Conservation (phyloP, 2,888 invertebrate species). For the Oxystoma pomonae region DNA sequence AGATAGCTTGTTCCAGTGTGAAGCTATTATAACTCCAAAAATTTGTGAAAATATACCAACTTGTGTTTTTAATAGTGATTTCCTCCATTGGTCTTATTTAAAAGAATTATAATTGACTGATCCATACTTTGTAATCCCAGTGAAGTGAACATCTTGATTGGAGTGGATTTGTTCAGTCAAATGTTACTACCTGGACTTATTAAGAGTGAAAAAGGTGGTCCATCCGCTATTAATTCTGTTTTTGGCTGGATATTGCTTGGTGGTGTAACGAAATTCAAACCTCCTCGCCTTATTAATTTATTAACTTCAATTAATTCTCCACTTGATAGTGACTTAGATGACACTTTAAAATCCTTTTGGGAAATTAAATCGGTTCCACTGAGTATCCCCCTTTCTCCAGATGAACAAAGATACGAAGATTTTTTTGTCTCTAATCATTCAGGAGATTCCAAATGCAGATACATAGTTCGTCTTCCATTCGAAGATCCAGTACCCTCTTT, state of each 20-base stretch:
- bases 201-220: not conserved
- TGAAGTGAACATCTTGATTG: not conserved
- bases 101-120: not conserved
- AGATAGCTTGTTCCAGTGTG: not conserved
- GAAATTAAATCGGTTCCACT: not conserved
- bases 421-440: not conserved
- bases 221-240: no score
- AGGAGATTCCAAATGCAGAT: not conserved
- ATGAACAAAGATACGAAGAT: not conserved
- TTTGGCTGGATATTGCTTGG: not conserved
- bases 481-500: not conserved
- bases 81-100: not conserved
- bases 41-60: not conserved
- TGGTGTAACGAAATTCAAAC: not conserved
- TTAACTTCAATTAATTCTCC: not conserved
- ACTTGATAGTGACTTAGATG: not conserved
- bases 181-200: not conserved
- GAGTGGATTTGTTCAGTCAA: not conserved
- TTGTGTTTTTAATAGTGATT: not conserved
- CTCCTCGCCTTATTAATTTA: not conserved
- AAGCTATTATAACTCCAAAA: not conserved
- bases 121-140: not conserved
- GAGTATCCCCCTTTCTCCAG: not conserved
- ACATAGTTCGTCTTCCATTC: conserved; percentile 1
- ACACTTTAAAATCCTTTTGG: not conserved